Base-by-base conservation (phyloP, 2,888 invertebrate species). In the Thera obeliscata region DNA sequence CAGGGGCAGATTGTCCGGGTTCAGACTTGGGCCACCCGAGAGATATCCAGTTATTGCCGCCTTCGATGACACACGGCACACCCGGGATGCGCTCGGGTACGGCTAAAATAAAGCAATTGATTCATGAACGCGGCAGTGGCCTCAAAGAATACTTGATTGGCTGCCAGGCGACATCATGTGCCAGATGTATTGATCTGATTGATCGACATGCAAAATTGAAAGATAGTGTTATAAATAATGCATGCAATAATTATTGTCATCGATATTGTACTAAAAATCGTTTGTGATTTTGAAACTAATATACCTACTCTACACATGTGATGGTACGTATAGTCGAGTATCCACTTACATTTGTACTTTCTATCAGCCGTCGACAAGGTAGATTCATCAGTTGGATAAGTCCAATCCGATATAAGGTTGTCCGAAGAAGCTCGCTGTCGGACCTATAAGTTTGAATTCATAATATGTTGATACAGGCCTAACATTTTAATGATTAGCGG, bases 41-140 rank as follows among this genome's bases (percentile, higher is more conserved):
- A 1, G 97, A 96, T 60, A 98, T 94, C 96, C 98, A 98, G 84
- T 96, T 97, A 81, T 95, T 95, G 56, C 98, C 97, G n/a, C 96
- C 96, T 85, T 97, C 97, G n/a, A 96, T 94, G 36, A 96, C 95
- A 66, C 94, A 94, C 35, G 97, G 97, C 77, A 96, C 96, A 64
- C 96, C 95, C 73, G 96, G 95, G 79, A 97, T 96, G 76, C 96
- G 95, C 65, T 96, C 96, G 65, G 98, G 98, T 72, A 97, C 97
- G 93, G 97, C 98, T 98, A 91, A 90, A 92, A 85, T 77, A 83
- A 85, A 80, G 78, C 76, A 77, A 78, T 81, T 78, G 79, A 80
- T 75, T 75, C 78, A 79, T 75, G 76, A 79, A 81, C 80, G 78
- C 84, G 84, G 80, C 84, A 89, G 80, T 90, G 89, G 88, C 88